Percentiles rank a stretch among this genome's conserved stretches.
Evolutionary conservation across 37 sponge, comb jelly and placozoan genomes (phyloP).

Genomic region (Theonella swinhoei): DNA sequence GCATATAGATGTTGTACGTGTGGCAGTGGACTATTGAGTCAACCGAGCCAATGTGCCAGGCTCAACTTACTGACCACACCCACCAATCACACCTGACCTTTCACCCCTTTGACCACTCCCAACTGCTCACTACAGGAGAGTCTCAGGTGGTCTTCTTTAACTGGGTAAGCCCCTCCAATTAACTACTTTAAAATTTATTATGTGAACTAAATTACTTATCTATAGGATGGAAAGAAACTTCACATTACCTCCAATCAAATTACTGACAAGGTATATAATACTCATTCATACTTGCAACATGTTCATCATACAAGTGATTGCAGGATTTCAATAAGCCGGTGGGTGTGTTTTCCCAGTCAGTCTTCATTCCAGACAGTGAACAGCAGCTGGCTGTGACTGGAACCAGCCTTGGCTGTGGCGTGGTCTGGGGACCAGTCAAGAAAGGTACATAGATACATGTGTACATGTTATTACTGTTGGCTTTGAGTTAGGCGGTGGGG

Average conservation of each 20-base stretch:
- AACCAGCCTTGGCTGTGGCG: slow-evolving; percentile 83
- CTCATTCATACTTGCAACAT: neutral
- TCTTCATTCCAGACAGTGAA: slow-evolving; percentile 69
- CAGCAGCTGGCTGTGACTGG: slow-evolving; percentile 64
- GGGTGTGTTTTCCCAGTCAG: slow-evolving; percentile 77
- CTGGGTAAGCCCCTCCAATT: slow-evolving; percentile 61
- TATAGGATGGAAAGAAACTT: slow-evolving; percentile 16
- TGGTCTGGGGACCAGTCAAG: slow-evolving; percentile 75
- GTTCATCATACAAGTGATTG: neutral
- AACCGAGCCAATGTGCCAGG: slow-evolving; percentile 59
- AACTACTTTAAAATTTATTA: neutral
- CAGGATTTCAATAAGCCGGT: slow-evolving; percentile 91
- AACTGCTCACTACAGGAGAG: slow-evolving; percentile 75
- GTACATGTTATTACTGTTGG: no score
- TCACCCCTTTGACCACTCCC: slow-evolving; percentile 58
- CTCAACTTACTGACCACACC: slow-evolving; percentile 35
- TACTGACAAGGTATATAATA: slow-evolving; percentile 37
- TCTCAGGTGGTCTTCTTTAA: slow-evolving; percentile 87
- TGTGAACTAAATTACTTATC: neutral
- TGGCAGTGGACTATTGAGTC: slow-evolving; percentile 91
- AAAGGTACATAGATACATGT: neutral
- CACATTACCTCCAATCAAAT: slow-evolving; percentile 11
- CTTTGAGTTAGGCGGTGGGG: no score
- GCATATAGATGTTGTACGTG: slow-evolving; percentile 73
- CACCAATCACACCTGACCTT: slow-evolving; percentile 71